These are phyloP conservation scores for Gambelia wislizenii DNA, from an alignment of 2,797 vertebrate species.

Conservation along the genomic window DNA sequence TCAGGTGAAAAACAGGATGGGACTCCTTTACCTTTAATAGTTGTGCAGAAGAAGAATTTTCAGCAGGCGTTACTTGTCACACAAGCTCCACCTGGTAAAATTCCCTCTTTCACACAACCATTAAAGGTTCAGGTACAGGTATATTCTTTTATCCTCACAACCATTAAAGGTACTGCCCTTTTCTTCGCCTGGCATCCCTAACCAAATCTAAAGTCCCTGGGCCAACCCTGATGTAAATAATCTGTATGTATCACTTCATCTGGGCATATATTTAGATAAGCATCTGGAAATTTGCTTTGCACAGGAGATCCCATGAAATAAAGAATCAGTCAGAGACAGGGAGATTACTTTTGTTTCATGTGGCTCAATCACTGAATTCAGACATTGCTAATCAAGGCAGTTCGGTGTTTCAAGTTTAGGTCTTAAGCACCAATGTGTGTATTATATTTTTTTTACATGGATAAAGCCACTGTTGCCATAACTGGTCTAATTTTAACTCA, in stretches of 20 bases:
- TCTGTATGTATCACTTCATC: background rate
- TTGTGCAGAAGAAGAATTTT: too few relatives aligned
- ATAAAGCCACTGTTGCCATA: background rate
- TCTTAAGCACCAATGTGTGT: background rate
- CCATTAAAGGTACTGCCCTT: too few relatives aligned
- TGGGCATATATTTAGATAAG: background rate
- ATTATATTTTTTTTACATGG: background rate
- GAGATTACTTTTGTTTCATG: background rate
- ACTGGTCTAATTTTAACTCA: background rate
- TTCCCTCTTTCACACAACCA: too few relatives aligned
- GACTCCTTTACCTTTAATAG: too few relatives aligned
- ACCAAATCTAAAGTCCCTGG: background rate
- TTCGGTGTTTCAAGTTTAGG: background rate
- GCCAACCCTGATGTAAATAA: background rate
- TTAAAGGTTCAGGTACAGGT: too few relatives aligned
- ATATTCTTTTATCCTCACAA: too few relatives aligned
- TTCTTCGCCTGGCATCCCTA: too few relatives aligned
- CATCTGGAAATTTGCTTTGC: background rate
- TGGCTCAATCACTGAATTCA: background rate
- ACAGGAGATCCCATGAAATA: background rate
- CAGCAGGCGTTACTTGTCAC: too few relatives aligned
- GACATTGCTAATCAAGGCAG: background rate
- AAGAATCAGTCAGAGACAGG: background rate
- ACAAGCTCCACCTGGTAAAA: too few relatives aligned
- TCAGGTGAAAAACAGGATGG: too few relatives aligned